Base-by-base conservation (phyloP, 2,797 vertebrate species). In the Molossus alvarezi region DNA sequence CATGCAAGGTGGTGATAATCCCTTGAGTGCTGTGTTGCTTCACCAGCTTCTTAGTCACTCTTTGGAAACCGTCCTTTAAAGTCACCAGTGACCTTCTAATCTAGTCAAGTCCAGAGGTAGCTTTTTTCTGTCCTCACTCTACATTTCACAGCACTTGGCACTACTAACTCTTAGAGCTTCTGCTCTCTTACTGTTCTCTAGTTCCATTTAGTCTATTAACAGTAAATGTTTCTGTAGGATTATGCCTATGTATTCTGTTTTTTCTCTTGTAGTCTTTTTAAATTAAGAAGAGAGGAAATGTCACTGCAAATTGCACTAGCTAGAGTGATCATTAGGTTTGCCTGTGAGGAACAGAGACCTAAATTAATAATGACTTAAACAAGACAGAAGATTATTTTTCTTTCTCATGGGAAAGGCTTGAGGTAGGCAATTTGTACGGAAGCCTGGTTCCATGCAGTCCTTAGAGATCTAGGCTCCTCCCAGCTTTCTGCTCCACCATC, bases 21-120 rank as follows among this genome's bases (percentile, higher is more conserved):
- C 60, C 77, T 23, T 93, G 95, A 93, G 45, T 83, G 73, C 17
- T 65, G 33, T 33, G 53, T 93, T 93, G 58, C 81, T 82, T 81
- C 81, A 87, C 58, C 37, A 20, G 6, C 57, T 90, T 94, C 62
- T 88, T 96, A 94, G 57, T 95, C 58, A 95, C 15, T 67, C 58
- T 88, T 91, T 95, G 76, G 67, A 88, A 93, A 75, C 6, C 27
- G n/a, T 27, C 20, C 37, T 84, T 51, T 87, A 27, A 69, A 91
- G 71, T 48, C 62, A 93, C 62, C 45, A 75, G 17, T 94, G 76
- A 93, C 81, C 9, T 88, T 94, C 79, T 94, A 41, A 87, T 60
- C 45, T 93, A 94, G 80, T 88, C 72, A 89, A 80, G 91, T 72
- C n/a, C 23, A n/a, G 33, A 21, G 72, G 48, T 79, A 41, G 62